These are phyloP conservation scores for Cryptophagus acutangulus DNA, from an alignment of 2,888 invertebrate genomes.

Conservation along the genomic window DNA sequence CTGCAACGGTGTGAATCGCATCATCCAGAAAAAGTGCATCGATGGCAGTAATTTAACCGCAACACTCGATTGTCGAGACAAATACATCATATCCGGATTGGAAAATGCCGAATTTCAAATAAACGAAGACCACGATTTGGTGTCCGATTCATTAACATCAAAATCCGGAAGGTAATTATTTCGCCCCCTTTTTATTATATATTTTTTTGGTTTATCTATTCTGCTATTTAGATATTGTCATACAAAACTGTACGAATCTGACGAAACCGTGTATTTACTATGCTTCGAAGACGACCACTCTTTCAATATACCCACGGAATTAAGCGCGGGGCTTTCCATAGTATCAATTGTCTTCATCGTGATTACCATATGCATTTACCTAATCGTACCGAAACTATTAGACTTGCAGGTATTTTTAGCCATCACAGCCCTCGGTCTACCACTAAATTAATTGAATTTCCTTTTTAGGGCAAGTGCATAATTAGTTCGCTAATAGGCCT, in stretches of 20 bases:
- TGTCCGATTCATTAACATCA: neutral
- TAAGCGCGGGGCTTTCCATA: conserved; percentile 16
- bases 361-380: conserved; percentile 57
- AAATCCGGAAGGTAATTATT: neutral
- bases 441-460: conserved; percentile 11
- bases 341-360: conserved; percentile 53
- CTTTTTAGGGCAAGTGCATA: conserved; percentile 60
- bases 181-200: neutral
- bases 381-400: conserved; percentile 57
- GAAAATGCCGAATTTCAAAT: neutral
- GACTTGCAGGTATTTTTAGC: conserved; percentile 45
- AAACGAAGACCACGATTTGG: neutral
- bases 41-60: neutral
- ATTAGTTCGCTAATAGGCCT: conserved; percentile 58
- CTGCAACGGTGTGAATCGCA: neutral
- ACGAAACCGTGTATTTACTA: conserved; percentile 18
- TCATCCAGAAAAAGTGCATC: neutral
- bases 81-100: neutral
- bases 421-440: too few relatives aligned
- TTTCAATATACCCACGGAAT: neutral
- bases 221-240: conserved; percentile 8
- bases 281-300: conserved; percentile 14
- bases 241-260: neutral
- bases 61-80: neutral
- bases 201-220: too few relatives aligned